A percentile compares a stretch with the other conserved stretches of the same genome.
These are phyloP conservation scores for Macroramphosus scolopax DNA, from an alignment of 2,797 vertebrate species.

Conservation along the genomic window DNA sequence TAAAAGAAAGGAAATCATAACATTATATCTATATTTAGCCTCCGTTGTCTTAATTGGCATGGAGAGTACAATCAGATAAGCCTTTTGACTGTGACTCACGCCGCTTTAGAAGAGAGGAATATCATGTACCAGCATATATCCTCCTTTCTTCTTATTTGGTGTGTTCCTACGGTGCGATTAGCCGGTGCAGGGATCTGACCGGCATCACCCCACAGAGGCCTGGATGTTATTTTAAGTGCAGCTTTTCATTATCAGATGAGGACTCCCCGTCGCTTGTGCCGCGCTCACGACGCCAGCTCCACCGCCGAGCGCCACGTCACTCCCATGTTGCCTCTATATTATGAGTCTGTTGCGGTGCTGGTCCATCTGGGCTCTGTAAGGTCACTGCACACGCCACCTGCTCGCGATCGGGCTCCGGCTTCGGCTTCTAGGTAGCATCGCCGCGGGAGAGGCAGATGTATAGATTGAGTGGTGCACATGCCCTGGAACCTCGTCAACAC, in stretches of 20 bases:
- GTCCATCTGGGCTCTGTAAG: conserved; percentile 75
- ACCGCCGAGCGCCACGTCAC: conserved; percentile 38
- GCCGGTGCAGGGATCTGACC: not conserved
- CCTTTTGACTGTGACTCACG: conserved; percentile 58
- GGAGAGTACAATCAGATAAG: conserved; percentile 77
- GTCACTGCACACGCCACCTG: conserved; percentile 78
- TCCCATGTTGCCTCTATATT: conserved; percentile 48
- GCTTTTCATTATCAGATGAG: conserved; percentile 13
- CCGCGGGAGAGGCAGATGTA: conserved; percentile 66
- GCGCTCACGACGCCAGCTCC: conserved; percentile 15
- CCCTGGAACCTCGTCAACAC: too few relatives aligned
- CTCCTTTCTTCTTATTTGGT: too few relatives aligned
- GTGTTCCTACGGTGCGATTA: too few relatives aligned
- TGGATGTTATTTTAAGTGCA: not conserved
- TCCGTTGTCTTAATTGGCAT: conserved; percentile 74
- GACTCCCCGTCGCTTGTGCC: too few relatives aligned
- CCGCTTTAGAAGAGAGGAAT: conserved; percentile 56
- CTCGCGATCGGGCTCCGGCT: conserved; percentile 53
- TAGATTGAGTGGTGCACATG: conserved; percentile 57
- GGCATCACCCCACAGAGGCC: not conserved
- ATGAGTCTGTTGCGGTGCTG: conserved; percentile 42
- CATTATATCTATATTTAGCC: conserved; percentile 70
- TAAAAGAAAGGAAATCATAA: conserved; percentile 65
- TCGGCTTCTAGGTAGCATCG: conserved; percentile 59
- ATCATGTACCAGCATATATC: conserved; percentile 39